phyloP scores from a whole-genome alignment of 1,140 invertebrate species.

The Hyposmocoma kahamanoa region DNA sequence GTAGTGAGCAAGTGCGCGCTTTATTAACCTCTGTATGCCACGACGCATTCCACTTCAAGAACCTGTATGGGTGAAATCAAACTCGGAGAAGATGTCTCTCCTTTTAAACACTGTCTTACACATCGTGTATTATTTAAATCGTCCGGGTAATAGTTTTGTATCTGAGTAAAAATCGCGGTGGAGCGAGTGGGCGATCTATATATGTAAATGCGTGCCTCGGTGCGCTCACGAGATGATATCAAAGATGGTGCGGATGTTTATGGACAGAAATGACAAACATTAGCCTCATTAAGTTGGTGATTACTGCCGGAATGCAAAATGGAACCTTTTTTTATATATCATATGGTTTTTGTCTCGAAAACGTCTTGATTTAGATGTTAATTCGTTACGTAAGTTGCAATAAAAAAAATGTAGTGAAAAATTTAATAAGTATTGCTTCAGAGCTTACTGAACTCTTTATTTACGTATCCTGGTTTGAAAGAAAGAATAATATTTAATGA shows the following conservation, averaged over 20 bases:
- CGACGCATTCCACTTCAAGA: constrained; percentile 54
- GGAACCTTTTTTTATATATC: no score
- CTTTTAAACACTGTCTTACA: constrained; percentile 30
- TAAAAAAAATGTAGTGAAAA: no score
- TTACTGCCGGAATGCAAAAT: neutral
- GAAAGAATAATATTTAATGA: no score
- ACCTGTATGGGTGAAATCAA: constrained; percentile 61
- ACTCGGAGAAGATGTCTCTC: neutral
- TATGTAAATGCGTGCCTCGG: constrained; percentile 46
- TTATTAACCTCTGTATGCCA: constrained; percentile 51
- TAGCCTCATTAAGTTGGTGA: constrained; percentile 27
- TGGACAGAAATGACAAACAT: constrained; percentile 46
- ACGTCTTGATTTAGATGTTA: no score
- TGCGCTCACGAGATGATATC: constrained; percentile 63
- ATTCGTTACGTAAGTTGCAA: no score
- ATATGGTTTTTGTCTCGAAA: no score
- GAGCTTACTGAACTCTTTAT: no score
- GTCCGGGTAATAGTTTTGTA: constrained; percentile 55
- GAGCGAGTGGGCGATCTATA: constrained; percentile 50
- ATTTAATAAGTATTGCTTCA: no score
- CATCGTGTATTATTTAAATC: constrained; percentile 45
- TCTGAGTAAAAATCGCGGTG: constrained; percentile 36
- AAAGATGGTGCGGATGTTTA: constrained; percentile 37
- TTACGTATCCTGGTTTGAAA: no score
- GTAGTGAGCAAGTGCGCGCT: constrained; percentile 62